Evolutionary conservation across 2,888 invertebrate genomes (phyloP).

Genomic region (Macrosoma leucophasiata): DNA sequence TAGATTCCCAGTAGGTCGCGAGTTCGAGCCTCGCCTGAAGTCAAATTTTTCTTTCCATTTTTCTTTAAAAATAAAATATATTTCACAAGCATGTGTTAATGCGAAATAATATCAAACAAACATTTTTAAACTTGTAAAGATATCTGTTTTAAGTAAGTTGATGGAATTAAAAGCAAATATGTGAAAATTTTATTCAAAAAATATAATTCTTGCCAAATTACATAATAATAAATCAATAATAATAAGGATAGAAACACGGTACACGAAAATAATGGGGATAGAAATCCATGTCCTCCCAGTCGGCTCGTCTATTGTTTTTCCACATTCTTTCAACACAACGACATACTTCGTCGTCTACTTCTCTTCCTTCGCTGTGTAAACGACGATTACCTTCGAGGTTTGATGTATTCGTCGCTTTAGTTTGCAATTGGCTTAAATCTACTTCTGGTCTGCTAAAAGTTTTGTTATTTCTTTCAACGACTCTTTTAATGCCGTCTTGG

Average conservation of each 20-base stretch:
- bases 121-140: no score
- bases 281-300: conserved; percentile 15
- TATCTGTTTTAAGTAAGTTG: no score
- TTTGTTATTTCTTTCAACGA: neutral
- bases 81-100: no score
- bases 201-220: no score
- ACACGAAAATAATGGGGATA: conserved; percentile 19
- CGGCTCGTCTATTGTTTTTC: conserved; percentile 12
- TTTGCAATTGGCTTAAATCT: conserved; percentile 1
- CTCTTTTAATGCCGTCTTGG: neutral
- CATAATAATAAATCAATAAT: no score
- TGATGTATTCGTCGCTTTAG: neutral
- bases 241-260: conserved; percentile 15
- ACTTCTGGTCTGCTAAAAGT: neutral
- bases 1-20: no score
- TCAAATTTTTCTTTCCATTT: no score
- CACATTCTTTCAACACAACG: conserved; percentile 22
- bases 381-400: neutral
- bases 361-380: conserved; percentile 5
- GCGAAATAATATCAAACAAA: no score
- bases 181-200: no score
- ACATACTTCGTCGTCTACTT: conserved; percentile 21
- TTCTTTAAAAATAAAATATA: no score
- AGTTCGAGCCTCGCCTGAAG: no score
- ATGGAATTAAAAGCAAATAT: no score